A percentile compares a stretch with the other conserved stretches of the same genome.
Evolutionary conservation across 2,113 vertebrate species (phyloP).

Genomic region (Tetraodon nigroviridis): DNA sequence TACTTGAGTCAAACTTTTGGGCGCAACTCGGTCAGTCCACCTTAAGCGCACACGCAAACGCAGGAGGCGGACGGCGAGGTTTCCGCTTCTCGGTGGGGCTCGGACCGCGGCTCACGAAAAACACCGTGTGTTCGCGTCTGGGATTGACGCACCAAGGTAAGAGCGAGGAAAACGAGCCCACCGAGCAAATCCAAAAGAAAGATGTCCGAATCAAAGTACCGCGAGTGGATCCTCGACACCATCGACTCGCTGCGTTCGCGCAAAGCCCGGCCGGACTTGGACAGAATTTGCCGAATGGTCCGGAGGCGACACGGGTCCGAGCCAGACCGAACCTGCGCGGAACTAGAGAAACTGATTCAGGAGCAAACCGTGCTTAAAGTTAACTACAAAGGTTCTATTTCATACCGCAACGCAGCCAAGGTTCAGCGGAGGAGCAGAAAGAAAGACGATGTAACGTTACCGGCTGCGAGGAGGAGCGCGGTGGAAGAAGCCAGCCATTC

Average conservation of each 20-base stretch:
- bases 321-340: conserved; percentile 84
- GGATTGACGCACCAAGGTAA: conserved; percentile 68
- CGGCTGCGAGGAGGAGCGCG: conserved; percentile 68
- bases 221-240: conserved; percentile 89
- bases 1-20: conserved; percentile 60
- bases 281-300: conserved; percentile 91
- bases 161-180: conserved; percentile 42
- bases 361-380: conserved; percentile 87
- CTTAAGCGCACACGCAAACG: conserved; percentile 80
- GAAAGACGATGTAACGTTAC: conserved; percentile 69
- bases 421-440: conserved; percentile 81
- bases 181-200: conserved; percentile 40
- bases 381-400: conserved; percentile 90
- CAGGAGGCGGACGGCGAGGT: conserved; percentile 74
- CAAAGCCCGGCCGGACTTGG: conserved; percentile 90
- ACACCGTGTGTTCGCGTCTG: conserved; percentile 63
- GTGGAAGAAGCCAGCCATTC: conserved; percentile 74
- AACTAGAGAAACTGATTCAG: conserved; percentile 88
- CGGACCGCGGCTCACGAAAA: conserved; percentile 77
- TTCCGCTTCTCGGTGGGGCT: conserved; percentile 77
- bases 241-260: conserved; percentile 90
- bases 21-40: conserved; percentile 65
- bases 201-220: conserved; percentile 80
- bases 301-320: conserved; percentile 87
- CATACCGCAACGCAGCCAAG: conserved; percentile 87